phyloP scores from a whole-genome alignment of 2,113 vertebrate genomes.

The Empidonax alnorum region DNA sequence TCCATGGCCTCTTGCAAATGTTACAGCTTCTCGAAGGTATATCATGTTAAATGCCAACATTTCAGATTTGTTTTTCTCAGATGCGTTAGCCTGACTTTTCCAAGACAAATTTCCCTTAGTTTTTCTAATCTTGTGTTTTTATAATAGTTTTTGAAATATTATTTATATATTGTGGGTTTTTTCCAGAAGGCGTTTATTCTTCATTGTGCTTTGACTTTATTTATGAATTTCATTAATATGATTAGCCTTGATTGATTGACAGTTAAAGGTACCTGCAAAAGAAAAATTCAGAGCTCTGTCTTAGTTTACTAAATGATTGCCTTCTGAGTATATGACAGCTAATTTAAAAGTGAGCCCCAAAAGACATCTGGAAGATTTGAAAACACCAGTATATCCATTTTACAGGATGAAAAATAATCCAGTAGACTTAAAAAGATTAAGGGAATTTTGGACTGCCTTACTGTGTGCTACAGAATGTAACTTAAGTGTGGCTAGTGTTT shows the following conservation, averaged over 20 bases:
- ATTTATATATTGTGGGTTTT: neutral
- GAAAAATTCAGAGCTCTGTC: neutral
- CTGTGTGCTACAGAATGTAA: rapidly evolving
- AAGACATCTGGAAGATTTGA: neutral
- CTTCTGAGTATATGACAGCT: neutral
- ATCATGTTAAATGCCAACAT: constrained; percentile 15
- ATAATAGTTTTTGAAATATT: neutral
- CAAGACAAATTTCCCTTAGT: neutral
- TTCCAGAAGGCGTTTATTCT: neutral
- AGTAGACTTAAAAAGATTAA: neutral
- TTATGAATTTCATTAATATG: constrained; percentile 38
- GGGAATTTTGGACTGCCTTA: neutral
- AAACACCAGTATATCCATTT: neutral
- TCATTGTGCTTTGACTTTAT: neutral
- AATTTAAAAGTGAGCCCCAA: neutral
- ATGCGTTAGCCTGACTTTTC: neutral
- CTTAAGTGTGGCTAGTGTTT: neutral
- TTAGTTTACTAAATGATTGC: neutral
- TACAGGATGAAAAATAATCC: neutral
- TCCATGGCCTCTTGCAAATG: neutral
- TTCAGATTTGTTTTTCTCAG: constrained; percentile 9
- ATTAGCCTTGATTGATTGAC: constrained; percentile 43
- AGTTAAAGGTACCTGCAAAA: neutral
- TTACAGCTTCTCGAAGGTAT: neutral
- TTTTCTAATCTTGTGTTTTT: neutral